These are phyloP conservation scores for Montipora sp. DNA, from an alignment of 64 coral and sea anemone species.

Conservation along the genomic window DNA sequence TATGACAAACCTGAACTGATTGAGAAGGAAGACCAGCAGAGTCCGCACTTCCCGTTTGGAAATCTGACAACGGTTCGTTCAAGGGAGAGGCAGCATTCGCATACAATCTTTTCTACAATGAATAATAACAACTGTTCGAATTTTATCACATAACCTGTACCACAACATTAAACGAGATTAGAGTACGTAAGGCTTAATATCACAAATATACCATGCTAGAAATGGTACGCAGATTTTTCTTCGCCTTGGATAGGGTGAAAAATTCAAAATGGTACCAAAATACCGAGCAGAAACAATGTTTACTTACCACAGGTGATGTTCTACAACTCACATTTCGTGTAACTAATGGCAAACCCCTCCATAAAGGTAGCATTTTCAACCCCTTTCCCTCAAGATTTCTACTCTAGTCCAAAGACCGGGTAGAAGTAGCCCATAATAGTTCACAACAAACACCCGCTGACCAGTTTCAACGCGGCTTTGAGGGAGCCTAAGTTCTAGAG, in stretches of 20 bases:
- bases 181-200: neutral
- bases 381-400: neutral
- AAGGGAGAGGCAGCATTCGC: conserved; percentile 78
- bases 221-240: neutral
- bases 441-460: conserved; percentile 54
- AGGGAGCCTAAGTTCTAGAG: neutral
- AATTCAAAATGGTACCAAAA: neutral
- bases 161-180: neutral
- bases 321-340: conserved; percentile 56
- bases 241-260: neutral
- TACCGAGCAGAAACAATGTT: neutral
- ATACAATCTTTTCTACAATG: conserved; percentile 69
- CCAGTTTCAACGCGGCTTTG: neutral
- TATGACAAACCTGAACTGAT: conserved; percentile 69
- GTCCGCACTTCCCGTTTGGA: conserved; percentile 44
- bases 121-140: conserved; percentile 4
- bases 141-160: neutral
- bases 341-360: conserved; percentile 51
- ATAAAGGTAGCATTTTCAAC: conserved; percentile 77
- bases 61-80: conserved; percentile 75
- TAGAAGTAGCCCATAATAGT: conserved; percentile 80
- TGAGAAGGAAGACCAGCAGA: conserved; percentile 54
- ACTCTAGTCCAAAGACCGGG: neutral
- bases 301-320: conserved; percentile 59
- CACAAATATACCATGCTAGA: neutral